Conservation (phyloP, 2,113 vertebrate species). For the Papio anubis region DNA sequence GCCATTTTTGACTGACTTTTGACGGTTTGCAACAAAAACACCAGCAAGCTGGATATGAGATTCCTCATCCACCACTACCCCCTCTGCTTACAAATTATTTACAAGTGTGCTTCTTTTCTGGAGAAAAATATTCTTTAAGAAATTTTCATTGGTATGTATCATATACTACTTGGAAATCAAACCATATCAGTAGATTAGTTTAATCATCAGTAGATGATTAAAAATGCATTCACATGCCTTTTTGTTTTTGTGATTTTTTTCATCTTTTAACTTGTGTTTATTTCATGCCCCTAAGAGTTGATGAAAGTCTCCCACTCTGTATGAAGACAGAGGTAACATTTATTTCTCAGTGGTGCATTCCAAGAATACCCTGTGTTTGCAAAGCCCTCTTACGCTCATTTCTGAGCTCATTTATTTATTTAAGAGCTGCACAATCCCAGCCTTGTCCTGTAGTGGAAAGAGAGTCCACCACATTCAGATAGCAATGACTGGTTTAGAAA, state of each 20-base stretch:
- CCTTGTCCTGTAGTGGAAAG: background rate
- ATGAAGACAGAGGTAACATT: slow-evolving; percentile 11
- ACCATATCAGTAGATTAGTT: background rate
- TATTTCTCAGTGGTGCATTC: background rate
- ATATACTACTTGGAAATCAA: background rate
- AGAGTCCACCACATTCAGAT: background rate
- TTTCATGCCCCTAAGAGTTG: background rate
- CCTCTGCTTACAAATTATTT: background rate
- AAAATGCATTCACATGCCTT: background rate
- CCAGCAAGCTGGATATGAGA: background rate
- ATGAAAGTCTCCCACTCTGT: background rate
- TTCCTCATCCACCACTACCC: background rate
- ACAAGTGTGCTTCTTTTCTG: background rate
- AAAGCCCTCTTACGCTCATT: background rate
- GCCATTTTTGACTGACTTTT: background rate
- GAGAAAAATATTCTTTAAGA: background rate
- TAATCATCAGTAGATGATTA: background rate
- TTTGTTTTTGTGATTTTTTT: background rate
- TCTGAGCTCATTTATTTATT: slow-evolving; percentile 50
- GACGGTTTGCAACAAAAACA: background rate
- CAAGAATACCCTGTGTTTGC: background rate
- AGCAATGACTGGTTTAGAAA: slow-evolving; percentile 45
- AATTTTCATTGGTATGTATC: background rate
- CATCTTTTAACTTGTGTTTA: background rate
- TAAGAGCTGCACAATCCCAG: slow-evolving; percentile 54